These are phyloP conservation scores for Drosophila seclusa DNA, from an alignment of 2,888 invertebrate species.

Conservation along the genomic window DNA sequence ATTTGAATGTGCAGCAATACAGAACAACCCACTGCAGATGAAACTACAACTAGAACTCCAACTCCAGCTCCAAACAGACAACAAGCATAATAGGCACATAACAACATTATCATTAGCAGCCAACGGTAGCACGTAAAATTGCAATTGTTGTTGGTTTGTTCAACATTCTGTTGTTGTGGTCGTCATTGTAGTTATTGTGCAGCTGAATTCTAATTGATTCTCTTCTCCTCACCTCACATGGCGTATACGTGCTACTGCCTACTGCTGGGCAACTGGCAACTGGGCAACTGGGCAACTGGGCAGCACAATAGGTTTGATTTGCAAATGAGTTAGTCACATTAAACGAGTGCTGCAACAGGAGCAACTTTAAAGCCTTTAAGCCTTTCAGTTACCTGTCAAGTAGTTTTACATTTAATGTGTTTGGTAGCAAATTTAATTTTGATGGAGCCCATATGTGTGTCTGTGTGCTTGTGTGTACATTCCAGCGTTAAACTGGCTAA, in stretches of 20 bases:
- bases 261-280: neutral
- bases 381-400: constrained; percentile 58
- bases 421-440: constrained; percentile 70
- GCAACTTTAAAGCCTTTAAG: constrained; percentile 69
- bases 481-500: constrained; percentile 61
- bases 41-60: constrained; percentile 4
- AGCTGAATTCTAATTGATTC: constrained; percentile 69
- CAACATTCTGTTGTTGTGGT: constrained; percentile 18
- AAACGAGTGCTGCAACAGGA: constrained; percentile 46
- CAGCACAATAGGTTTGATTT: constrained; percentile 27
- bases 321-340: constrained; percentile 29
- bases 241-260: constrained; percentile 37
- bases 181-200: constrained; percentile 28
- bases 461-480: constrained; percentile 13
- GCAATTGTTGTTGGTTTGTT: constrained; percentile 50
- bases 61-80: constrained; percentile 27
- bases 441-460: constrained; percentile 56
- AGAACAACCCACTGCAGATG: constrained; percentile 4
- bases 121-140: constrained; percentile 61
- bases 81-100: constrained; percentile 64
- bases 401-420: constrained; percentile 53
- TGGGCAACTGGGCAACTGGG: constrained; percentile 1
- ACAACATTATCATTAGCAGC: constrained; percentile 73
- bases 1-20: constrained; percentile 30
- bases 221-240: constrained; percentile 31